Evolutionary conservation across 1,140 invertebrate species (phyloP).

Genomic region (Theocolax elegans): DNA sequence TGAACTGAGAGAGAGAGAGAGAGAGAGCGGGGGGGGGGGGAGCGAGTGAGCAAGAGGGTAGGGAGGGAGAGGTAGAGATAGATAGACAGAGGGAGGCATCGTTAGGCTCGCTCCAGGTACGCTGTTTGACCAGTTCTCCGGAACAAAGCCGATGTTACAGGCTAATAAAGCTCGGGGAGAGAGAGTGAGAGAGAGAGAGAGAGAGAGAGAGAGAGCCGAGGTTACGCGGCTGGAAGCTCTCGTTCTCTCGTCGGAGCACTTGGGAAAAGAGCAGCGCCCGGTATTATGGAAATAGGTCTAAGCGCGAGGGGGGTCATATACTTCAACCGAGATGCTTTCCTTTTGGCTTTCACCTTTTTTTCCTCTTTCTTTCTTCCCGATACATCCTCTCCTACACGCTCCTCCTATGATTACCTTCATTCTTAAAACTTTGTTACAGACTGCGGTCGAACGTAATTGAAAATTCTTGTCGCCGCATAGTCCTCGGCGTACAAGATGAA

Average conservation of each 20-base stretch:
- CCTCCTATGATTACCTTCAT: too few relatives aligned
- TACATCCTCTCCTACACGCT: too few relatives aligned
- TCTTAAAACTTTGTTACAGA: too few relatives aligned
- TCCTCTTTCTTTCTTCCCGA: neutral
- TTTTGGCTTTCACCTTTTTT: neutral
- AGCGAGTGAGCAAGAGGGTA: constrained; percentile 14
- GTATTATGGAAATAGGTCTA: constrained; percentile 39
- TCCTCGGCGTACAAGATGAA: too few relatives aligned
- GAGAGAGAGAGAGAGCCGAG: constrained; percentile 10
- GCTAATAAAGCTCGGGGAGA: constrained; percentile 50
- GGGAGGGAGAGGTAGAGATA: neutral
- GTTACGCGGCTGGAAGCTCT: too few relatives aligned
- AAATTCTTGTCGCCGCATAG: too few relatives aligned
- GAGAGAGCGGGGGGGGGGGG: neutral
- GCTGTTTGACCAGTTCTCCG: constrained; percentile 58
- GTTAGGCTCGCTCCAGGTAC: constrained; percentile 53
- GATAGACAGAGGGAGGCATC: constrained; percentile 35
- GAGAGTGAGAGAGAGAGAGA: constrained; percentile 4
- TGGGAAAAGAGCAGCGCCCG: constrained; percentile 32
- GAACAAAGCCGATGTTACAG: constrained; percentile 59
- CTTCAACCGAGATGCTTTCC: neutral
- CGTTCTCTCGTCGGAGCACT: too few relatives aligned
- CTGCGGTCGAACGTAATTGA: too few relatives aligned
- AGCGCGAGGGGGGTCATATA: neutral
- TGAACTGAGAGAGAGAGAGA: too few relatives aligned